phyloP scores from a whole-genome alignment of 2,888 invertebrate genomes.

The Quadroppia sp. region DNA sequence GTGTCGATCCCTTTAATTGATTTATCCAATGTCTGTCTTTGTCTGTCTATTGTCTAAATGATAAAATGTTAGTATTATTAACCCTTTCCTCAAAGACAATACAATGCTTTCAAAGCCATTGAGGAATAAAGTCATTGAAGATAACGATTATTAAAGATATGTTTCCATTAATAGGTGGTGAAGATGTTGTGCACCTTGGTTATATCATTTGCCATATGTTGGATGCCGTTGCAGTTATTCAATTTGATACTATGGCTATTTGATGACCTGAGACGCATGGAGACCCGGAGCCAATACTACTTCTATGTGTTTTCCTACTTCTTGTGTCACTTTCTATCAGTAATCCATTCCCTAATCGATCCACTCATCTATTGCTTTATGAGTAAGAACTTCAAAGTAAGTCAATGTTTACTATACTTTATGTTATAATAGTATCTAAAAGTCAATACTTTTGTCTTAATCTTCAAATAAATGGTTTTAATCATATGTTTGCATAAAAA shows the following conservation, averaged over 20 bases:
- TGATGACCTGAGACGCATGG: neutral
- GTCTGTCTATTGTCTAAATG: no score
- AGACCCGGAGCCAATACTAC: neutral
- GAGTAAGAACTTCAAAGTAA: slow-evolving; percentile 36
- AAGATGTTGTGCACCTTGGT: slow-evolving; percentile 42
- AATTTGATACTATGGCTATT: slow-evolving; percentile 42
- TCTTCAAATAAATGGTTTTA: no score
- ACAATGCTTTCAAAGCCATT: no score
- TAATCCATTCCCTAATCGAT: slow-evolving; percentile 36
- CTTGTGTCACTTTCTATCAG: slow-evolving; percentile 47
- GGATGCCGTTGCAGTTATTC: slow-evolving; percentile 43
- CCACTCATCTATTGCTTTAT: slow-evolving; percentile 40
- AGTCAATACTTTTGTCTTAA: no score
- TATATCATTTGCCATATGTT: slow-evolving; percentile 42
- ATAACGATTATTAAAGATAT: no score
- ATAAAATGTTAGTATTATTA: no score
- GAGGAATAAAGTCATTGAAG: no score
- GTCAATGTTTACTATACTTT: slow-evolving; percentile 1
- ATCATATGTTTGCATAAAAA: no score
- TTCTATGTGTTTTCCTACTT: slow-evolving; percentile 45
- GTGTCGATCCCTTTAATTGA: no score
- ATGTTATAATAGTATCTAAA: no score
- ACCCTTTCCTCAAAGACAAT: no score
- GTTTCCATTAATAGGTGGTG: slow-evolving; percentile 35
- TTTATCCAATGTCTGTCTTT: no score